Conservation (phyloP, 2,888 invertebrate species). For the Tridacna crocea region DNA sequence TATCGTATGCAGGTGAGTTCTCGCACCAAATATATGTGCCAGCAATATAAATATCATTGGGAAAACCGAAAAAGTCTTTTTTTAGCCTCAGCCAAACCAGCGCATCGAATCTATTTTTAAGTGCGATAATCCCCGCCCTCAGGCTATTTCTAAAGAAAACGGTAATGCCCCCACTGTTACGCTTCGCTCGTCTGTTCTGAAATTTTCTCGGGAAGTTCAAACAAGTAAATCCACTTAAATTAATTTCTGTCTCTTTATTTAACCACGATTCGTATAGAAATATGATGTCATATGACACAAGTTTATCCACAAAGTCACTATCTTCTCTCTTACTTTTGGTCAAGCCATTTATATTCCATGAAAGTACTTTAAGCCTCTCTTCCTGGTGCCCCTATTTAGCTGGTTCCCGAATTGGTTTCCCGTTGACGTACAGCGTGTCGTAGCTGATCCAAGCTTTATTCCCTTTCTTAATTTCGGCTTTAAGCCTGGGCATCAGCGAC, state of each 20-base stretch:
- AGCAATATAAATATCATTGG: constrained; percentile 1
- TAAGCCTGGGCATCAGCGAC: constrained; percentile 23
- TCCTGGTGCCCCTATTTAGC: constrained; percentile 16
- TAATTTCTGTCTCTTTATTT: background rate
- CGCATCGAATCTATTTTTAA: background rate
- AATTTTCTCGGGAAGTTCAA: constrained; percentile 7
- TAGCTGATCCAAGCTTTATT: constrained; percentile 28
- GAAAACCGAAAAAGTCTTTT: background rate
- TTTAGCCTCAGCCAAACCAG: constrained; percentile 14
- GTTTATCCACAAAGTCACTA: constrained; percentile 9
- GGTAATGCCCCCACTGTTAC: constrained; percentile 16
- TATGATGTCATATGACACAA: constrained; percentile 10
- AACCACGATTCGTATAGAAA: constrained; percentile 28
- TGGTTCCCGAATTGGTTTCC: background rate
- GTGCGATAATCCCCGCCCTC: background rate
- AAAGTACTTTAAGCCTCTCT: constrained; percentile 28
- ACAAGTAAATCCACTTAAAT: background rate
- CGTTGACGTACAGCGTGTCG: constrained; percentile 36
- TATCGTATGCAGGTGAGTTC: constrained; percentile 28
- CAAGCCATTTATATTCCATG: constrained; percentile 37
- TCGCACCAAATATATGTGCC: constrained; percentile 31
- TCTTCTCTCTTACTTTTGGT: constrained; percentile 12
- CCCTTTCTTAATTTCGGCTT: constrained; percentile 4
- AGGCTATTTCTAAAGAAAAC: background rate
- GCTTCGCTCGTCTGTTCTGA: constrained; percentile 16